These are phyloP conservation scores for Grammatotria lemairii DNA, from an alignment of 2,113 vertebrate species.

Conservation along the genomic window DNA sequence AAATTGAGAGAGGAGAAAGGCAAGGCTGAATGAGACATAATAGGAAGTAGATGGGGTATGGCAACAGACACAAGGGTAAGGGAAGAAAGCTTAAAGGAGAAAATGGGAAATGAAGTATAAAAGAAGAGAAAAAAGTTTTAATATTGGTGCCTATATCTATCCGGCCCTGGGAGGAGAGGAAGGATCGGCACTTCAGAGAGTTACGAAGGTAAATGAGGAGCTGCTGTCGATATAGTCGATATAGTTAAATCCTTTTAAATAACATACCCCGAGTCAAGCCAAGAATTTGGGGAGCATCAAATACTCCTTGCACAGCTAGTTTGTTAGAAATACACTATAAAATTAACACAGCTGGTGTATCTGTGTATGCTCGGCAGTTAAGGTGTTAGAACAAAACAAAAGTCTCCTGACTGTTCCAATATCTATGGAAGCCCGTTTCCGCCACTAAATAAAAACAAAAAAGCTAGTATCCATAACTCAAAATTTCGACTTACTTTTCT, in stretches of 20 bases:
- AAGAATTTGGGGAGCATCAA: neutral
- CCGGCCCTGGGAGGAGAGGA: neutral
- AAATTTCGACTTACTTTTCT: no score
- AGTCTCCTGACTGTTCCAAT: neutral
- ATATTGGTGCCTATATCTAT: neutral
- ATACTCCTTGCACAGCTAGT: neutral
- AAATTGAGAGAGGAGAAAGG: neutral
- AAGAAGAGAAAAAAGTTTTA: neutral
- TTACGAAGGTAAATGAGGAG: neutral
- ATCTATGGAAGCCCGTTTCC: no score
- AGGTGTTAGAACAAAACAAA: neutral
- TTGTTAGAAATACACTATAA: neutral
- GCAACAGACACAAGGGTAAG: neutral
- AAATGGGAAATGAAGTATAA: neutral
- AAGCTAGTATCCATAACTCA: no score
- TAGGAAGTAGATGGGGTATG: neutral
- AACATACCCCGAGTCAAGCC: neutral
- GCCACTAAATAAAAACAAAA: no score
- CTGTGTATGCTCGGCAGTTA: neutral
- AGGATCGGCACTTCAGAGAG: neutral
- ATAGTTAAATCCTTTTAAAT: neutral
- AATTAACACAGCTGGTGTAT: neutral
- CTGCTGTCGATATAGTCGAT: neutral
- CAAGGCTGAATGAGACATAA: neutral
- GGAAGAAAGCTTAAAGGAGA: neutral